These are phyloP conservation scores for Triplophysa siluroides DNA, from an alignment of 2,113 vertebrate genomes.

Conservation along the genomic window DNA sequence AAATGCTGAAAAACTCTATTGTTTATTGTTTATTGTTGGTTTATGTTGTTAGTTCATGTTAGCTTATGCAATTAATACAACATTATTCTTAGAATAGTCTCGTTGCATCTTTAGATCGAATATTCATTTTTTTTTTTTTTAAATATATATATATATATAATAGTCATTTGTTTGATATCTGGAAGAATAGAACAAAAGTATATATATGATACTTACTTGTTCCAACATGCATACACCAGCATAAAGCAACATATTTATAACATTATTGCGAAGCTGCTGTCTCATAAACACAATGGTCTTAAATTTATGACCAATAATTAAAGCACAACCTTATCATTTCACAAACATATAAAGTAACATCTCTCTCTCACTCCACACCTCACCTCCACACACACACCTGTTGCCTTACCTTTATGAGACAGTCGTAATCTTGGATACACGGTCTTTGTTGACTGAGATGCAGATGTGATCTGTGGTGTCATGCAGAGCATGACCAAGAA, in stretches of 20 bases:
- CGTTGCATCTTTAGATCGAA: too few species aligned
- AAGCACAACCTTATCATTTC: not conserved
- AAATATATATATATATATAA: too few species aligned
- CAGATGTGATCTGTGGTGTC: slow-evolving; percentile 57
- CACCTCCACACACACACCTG: slow-evolving; percentile 27
- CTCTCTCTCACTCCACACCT: not conserved
- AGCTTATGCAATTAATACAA: too few species aligned
- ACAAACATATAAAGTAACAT: too few species aligned
- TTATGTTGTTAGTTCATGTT: too few species aligned
- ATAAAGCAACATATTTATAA: not conserved
- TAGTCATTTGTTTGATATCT: too few species aligned
- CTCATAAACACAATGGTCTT: not conserved
- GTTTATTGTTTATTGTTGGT: too few species aligned
- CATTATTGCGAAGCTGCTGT: not conserved
- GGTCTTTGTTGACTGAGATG: slow-evolving; percentile 61
- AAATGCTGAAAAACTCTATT: too few species aligned
- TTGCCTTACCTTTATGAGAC: slow-evolving; percentile 83
- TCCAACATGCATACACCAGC: slow-evolving; percentile 26
- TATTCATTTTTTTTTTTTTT: too few species aligned
- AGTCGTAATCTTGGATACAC: slow-evolving; percentile 79
- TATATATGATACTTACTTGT: too few species aligned
- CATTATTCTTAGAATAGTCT: too few species aligned
- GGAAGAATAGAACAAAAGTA: too few species aligned
- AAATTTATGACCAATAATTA: slow-evolving; percentile 8
- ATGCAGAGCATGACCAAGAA: slow-evolving; percentile 66